Conservation (phyloP, 2,888 invertebrate species). For the Lordiphosa andalusiaca region DNA sequence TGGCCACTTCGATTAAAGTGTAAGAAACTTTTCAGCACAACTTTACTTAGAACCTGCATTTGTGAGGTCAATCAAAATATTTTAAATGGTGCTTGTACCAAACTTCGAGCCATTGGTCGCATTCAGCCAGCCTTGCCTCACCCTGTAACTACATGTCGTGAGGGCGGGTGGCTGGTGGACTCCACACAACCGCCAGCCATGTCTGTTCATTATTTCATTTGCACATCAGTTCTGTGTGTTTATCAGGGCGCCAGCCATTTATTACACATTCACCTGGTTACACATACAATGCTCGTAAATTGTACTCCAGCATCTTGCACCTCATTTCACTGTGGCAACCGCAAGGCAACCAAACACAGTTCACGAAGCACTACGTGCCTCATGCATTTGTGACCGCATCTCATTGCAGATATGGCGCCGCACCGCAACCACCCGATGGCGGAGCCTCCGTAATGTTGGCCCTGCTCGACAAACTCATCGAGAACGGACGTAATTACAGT, state of each 20-base stretch:
- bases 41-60: too few relatives aligned
- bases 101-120: constrained; percentile 13
- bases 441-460: constrained; percentile 84
- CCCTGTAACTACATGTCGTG: constrained; percentile 31
- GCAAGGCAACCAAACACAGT: constrained; percentile 59
- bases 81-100: too few relatives aligned
- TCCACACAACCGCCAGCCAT: constrained; percentile 55
- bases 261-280: constrained; percentile 8
- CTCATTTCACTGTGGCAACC: constrained; percentile 26
- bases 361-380: constrained; percentile 9
- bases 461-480: constrained; percentile 84
- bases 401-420: constrained; percentile 84
- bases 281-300: constrained; percentile 44
- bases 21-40: too few relatives aligned
- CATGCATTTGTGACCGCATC: constrained; percentile 39
- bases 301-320: constrained; percentile 36
- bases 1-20: too few relatives aligned
- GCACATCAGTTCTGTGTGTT: constrained; percentile 41
- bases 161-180: constrained; percentile 4
- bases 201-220: constrained; percentile 69
- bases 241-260: constrained; percentile 31
- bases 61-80: too few relatives aligned
- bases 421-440: constrained; percentile 82
- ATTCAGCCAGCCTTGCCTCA: not conserved
- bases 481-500: constrained; percentile 84